A percentile compares a stretch with the other conserved stretches of the same genome.
Evolutionary conservation across 2,888 invertebrate species (phyloP).

Genomic region (Helleia helle): DNA sequence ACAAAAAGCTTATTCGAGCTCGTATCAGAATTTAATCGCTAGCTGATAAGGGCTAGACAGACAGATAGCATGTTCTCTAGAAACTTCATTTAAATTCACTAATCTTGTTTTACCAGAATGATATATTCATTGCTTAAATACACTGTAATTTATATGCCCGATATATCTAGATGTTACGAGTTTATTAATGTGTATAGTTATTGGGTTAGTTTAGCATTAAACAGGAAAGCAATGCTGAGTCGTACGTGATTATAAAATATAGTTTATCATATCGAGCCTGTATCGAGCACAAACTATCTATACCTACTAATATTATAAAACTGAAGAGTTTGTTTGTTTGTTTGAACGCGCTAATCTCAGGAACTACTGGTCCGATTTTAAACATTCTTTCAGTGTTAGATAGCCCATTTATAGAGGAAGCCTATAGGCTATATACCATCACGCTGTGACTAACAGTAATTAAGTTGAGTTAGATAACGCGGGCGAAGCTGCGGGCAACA

Average conservation of each 20-base stretch:
- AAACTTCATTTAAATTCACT: conserved; percentile 17
- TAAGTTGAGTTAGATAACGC: too few species aligned
- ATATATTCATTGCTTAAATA: conserved; percentile 22
- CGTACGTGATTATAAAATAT: not conserved
- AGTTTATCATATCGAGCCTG: too few species aligned
- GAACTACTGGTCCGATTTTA: too few species aligned
- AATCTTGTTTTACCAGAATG: conserved; percentile 14
- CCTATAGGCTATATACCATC: too few species aligned
- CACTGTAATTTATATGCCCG: conserved; percentile 11
- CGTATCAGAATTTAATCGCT: conserved; percentile 6
- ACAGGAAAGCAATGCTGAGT: conserved; percentile 3
- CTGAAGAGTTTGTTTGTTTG: too few species aligned
- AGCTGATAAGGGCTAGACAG: conserved; percentile 8
- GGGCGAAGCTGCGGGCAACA: too few species aligned
- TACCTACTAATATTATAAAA: too few species aligned
- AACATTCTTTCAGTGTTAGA: too few species aligned
- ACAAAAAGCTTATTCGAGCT: conserved; percentile 1
- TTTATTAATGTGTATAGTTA: conserved; percentile 13
- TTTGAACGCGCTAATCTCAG: too few species aligned
- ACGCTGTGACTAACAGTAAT: too few species aligned
- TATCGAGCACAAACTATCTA: too few species aligned
- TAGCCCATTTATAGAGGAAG: too few species aligned
- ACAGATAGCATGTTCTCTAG: conserved; percentile 4
- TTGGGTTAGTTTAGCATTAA: conserved; percentile 11
- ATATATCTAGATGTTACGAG: conserved; percentile 15